phyloP scores from a whole-genome alignment of 2,888 invertebrate species.

The Himalopsyche kuldschensis region DNA sequence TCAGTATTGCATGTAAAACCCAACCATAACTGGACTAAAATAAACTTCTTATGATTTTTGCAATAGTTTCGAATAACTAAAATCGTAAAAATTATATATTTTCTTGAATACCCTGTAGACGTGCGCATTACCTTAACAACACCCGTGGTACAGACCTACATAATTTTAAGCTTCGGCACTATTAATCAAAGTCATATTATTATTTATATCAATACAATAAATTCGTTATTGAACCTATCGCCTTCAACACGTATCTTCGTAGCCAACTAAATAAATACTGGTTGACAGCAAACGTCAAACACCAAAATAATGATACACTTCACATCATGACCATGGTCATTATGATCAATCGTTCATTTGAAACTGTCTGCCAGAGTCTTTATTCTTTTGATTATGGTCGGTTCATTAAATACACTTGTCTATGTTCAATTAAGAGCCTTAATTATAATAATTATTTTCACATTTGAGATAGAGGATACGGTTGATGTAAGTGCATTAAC shows the following conservation, averaged over 20 bases:
- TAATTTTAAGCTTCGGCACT: background rate
- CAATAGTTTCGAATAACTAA: too few species aligned
- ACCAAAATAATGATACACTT: slow-evolving; percentile 2
- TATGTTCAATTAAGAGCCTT: background rate
- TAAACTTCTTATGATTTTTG: too few species aligned
- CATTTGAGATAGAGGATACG: background rate
- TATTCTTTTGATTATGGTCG: background rate
- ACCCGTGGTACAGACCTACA: background rate
- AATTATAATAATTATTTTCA: background rate
- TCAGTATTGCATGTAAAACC: too few species aligned
- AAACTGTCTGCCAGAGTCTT: background rate
- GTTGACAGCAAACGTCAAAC: slow-evolving; percentile 3
- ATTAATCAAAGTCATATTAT: background rate
- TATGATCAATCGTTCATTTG: slow-evolving; percentile 1
- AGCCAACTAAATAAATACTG: background rate
- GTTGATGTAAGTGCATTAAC: background rate
- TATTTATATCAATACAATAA: background rate
- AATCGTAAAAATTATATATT: too few species aligned
- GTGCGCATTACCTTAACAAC: background rate
- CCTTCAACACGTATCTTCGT: background rate
- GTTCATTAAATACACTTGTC: background rate
- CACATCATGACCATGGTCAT: background rate
- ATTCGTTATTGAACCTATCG: background rate
- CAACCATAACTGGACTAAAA: too few species aligned
- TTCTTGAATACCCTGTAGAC: too few species aligned